Base-by-base conservation (phyloP, 1,140 invertebrate genomes). In the Cotesia vestalis region DNA sequence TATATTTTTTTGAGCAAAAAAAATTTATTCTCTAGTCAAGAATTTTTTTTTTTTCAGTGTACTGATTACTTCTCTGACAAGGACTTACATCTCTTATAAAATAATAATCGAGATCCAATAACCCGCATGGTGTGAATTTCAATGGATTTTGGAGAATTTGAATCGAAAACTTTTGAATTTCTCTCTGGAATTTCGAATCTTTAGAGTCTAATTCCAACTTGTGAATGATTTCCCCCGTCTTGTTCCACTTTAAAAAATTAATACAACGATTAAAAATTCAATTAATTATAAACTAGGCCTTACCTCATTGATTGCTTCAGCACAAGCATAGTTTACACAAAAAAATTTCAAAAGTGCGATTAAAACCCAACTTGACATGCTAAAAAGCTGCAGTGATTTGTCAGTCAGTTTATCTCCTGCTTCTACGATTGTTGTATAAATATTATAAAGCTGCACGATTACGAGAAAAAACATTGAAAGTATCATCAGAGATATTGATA, bases 111-210 rank as follows among this genome's bases (percentile, higher is more conserved):
- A 60, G 59, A 20, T 34, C 9, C 0, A 60, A 11, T 8, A 60
- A 60, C 8, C 59, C 59, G 12, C 17, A 60, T 60, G 17, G 17
- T 4, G 59, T 6, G 11, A 60, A 60, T 34, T 20, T 12, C 27
- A 60, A 9, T 27, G 59, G 59, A 35, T 60, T 20, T 27, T 35
- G 59, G 17, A 34, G 8, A 0, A 60, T 11, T 60, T 60, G 59
- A 9, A 34, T 34, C 8, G 17, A 60, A 60, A 60, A 60, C 12
- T 60, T 14, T 35, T 60, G 14, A 60, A 60, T 60, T 60, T 60
- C 20, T 3, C 20, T 35, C 4, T 20, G 14, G 2, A 34, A 5
- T 27, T 60, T 11, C 2, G 1, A 8, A 60, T 60, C 27, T 12
- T 20, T 3, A 20, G 59, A 60, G 3, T 34, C 17, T 2, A 60